Percentiles rank a stretch among this genome's conserved stretches.
phyloP scores from a whole-genome alignment of 2,113 vertebrate genomes.

The Nerophis lumbriciformis region DNA sequence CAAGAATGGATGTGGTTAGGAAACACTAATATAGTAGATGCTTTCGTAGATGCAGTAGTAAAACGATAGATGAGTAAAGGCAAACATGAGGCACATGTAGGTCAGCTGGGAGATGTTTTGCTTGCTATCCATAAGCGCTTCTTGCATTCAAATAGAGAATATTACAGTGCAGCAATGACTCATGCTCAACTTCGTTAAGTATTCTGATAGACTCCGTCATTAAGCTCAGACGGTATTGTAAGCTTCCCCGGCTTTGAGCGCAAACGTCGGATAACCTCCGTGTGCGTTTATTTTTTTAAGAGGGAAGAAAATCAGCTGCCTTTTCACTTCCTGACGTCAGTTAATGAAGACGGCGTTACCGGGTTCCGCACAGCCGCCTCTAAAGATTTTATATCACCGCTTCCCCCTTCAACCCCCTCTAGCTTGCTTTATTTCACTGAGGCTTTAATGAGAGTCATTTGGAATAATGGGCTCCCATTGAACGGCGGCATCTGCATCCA shows the following conservation, averaged over 20 bases:
- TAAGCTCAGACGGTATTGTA: constrained; percentile 50
- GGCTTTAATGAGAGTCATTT: constrained; percentile 71
- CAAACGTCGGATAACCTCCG: constrained; percentile 46
- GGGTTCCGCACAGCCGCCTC: constrained; percentile 55
- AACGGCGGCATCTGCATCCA: constrained; percentile 77
- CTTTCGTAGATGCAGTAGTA: too few relatives aligned
- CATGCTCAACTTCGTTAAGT: constrained; percentile 27
- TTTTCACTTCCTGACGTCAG: constrained; percentile 51
- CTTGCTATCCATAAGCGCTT: constrained; percentile 21
- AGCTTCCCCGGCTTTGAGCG: constrained; percentile 33
- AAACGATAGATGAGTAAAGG: neutral
- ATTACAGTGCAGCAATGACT: constrained; percentile 52
- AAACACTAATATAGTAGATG: too few relatives aligned
- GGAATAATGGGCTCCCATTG: constrained; percentile 70
- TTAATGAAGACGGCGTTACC: constrained; percentile 59
- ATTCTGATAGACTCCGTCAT: constrained; percentile 53
- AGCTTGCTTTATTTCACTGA: constrained; percentile 67
- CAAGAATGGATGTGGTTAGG: too few relatives aligned
- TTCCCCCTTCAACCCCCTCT: constrained; percentile 37
- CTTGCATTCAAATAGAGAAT: constrained; percentile 27
- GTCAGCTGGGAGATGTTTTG: constrained; percentile 30
- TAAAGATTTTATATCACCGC: constrained; percentile 70
- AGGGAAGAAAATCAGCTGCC: constrained; percentile 57
- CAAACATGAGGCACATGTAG: constrained; percentile 8
- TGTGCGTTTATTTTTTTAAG: constrained; percentile 29